These are phyloP conservation scores for Pollicipes pollicipes DNA, from an alignment of 1,140 invertebrate genomes.

Conservation along the genomic window DNA sequence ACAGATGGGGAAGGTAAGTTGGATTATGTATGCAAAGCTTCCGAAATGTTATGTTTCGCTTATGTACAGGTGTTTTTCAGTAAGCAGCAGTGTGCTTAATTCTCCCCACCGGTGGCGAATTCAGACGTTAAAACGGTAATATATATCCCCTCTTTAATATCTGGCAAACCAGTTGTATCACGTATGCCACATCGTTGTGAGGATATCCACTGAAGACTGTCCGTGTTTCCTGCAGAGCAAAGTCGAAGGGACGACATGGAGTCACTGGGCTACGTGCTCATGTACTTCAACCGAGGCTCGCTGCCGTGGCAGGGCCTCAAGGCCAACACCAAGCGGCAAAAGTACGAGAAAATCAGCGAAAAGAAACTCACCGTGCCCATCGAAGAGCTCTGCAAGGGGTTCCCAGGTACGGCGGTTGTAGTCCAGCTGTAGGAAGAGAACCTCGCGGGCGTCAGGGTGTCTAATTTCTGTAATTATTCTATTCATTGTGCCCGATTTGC, in stretches of 20 bases:
- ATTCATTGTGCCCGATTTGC: too few relatives aligned
- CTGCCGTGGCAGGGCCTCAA: constrained; percentile 89
- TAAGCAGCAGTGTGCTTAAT: too few relatives aligned
- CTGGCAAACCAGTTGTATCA: constrained; percentile 6
- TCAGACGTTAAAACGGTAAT: not conserved
- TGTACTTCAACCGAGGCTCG: constrained; percentile 87
- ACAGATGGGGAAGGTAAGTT: too few relatives aligned
- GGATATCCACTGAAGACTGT: not conserved
- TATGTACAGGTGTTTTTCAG: too few relatives aligned
- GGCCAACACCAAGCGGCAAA: constrained; percentile 88
- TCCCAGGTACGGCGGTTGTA: constrained; percentile 29
- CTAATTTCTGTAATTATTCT: too few relatives aligned
- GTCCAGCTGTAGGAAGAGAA: too few relatives aligned
- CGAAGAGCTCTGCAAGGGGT: constrained; percentile 76
- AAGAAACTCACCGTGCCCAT: constrained; percentile 95
- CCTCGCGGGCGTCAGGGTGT: too few relatives aligned
- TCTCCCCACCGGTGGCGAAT: too few relatives aligned
- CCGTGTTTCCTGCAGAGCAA: constrained; percentile 17
- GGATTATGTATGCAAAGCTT: too few relatives aligned
- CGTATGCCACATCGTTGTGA: not conserved
- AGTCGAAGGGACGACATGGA: constrained; percentile 89
- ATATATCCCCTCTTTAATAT: constrained; percentile 7
- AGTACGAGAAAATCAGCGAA: constrained; percentile 93
- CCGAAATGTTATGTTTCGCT: too few relatives aligned
- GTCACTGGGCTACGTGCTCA: constrained; percentile 86